These are phyloP conservation scores for Stegostoma tigrinum DNA, from an alignment of 2,113 vertebrate species.

Conservation along the genomic window DNA sequence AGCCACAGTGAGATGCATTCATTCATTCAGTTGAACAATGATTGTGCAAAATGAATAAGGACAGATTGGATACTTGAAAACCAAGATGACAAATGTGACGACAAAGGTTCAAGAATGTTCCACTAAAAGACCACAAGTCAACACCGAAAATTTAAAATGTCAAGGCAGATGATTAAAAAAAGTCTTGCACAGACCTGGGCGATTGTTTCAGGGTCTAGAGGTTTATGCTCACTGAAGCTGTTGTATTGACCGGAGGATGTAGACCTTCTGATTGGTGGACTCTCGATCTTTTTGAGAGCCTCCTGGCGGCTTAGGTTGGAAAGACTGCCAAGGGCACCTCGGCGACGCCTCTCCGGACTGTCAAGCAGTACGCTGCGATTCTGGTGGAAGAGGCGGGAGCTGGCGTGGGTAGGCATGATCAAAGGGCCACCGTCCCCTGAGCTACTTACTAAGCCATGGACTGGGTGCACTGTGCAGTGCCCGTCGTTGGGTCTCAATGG, in stretches of 20 bases:
- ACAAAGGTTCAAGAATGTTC: background rate
- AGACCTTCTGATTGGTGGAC: conserved; percentile 88
- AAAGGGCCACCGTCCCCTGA: conserved; percentile 75
- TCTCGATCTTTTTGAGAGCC: conserved; percentile 87
- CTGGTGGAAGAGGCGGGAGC: conserved; percentile 75
- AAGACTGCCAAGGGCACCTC: conserved; percentile 79
- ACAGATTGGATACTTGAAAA: background rate
- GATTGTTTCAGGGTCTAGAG: conserved; percentile 91
- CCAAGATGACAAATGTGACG: background rate
- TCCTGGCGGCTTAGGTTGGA: conserved; percentile 90
- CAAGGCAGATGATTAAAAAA: background rate
- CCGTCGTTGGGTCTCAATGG: conserved; percentile 76
- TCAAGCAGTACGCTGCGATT: conserved; percentile 69
- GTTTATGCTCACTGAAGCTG: conserved; percentile 80
- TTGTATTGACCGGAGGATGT: conserved; percentile 92
- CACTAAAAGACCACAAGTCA: background rate
- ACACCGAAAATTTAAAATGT: background rate
- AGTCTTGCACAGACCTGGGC: conserved; percentile 75
- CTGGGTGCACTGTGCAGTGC: conserved; percentile 78
- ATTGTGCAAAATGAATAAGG: background rate
- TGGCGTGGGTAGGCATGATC: conserved; percentile 68
- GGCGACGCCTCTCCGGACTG: conserved; percentile 79
- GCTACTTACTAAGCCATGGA: conserved; percentile 68
- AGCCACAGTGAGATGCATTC: background rate
- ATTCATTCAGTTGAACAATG: background rate